Evolutionary conservation across 2,797 vertebrate species (phyloP).

Genomic region (Babyrousa celebensis): DNA sequence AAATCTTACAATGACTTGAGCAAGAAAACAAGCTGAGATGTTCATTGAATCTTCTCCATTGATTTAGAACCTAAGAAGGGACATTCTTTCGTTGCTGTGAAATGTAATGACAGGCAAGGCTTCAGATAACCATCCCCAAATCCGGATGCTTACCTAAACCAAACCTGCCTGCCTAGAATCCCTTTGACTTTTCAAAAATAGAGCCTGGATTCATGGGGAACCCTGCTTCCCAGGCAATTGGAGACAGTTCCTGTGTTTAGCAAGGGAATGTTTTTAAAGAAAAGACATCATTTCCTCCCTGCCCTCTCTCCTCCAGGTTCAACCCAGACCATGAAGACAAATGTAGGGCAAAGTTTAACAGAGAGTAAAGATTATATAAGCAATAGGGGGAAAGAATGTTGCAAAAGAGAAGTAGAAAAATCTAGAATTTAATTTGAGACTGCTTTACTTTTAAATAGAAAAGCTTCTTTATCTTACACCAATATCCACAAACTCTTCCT

Average conservation of each 20-base stretch:
- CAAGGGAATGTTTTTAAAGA: conserved; percentile 68
- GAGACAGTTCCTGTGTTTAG: conserved; percentile 74
- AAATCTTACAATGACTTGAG: conserved; percentile 74
- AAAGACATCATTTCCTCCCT: conserved; percentile 71
- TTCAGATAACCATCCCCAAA: conserved; percentile 84
- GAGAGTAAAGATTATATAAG: conserved; percentile 26
- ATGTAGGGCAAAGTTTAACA: conserved; percentile 52
- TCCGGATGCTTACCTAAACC: conserved; percentile 79
- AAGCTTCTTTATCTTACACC: not conserved
- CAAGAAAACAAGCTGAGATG: conserved; percentile 70
- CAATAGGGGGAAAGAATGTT: not conserved
- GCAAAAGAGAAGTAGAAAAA: conserved; percentile 39
- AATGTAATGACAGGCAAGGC: conserved; percentile 80
- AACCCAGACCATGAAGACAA: conserved; percentile 65
- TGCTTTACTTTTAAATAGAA: conserved; percentile 31
- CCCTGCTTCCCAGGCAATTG: conserved; percentile 45
- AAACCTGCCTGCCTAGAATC: conserved; percentile 73
- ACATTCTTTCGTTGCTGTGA: conserved; percentile 83
- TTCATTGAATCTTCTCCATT: conserved; percentile 63
- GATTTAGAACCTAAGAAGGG: conserved; percentile 70
- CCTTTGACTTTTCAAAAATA: conserved; percentile 84
- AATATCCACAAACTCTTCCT: not conserved
- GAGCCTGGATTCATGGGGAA: conserved; percentile 74
- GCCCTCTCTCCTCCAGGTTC: not conserved
- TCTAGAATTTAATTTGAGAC: conserved; percentile 8